Conservation (phyloP, 1,140 invertebrate genomes). For the Drosophila sturtevanti region DNA sequence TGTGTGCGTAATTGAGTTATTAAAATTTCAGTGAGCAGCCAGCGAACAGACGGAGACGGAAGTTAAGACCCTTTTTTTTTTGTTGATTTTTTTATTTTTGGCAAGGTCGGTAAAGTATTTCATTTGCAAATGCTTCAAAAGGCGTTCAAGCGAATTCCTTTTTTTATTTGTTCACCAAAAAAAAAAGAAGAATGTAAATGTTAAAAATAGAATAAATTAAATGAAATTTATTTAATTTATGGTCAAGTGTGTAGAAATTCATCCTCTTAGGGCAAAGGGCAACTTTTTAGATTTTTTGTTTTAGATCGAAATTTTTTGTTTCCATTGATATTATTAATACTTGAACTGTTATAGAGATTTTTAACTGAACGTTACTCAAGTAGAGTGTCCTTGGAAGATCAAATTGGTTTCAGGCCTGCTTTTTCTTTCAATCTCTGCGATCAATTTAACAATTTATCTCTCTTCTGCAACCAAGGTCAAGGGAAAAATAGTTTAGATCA, state of each 20-base stretch:
- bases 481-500: too few species aligned
- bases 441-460: too few species aligned
- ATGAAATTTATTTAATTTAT: constrained; percentile 61
- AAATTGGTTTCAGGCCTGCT: too few species aligned
- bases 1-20: constrained; percentile 81
- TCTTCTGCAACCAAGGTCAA: too few species aligned
- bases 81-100: not conserved
- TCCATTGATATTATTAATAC: too few species aligned
- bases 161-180: constrained; percentile 31
- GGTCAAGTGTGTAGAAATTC: constrained; percentile 48
- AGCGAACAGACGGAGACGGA: constrained; percentile 15
- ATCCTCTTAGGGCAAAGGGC: too few species aligned
- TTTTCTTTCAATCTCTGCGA: too few species aligned
- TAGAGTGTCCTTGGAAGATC: too few species aligned
- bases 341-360: too few species aligned
- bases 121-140: constrained; percentile 55
- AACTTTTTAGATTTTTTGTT: too few species aligned
- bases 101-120: constrained; percentile 29
- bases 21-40: constrained; percentile 71
- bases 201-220: constrained; percentile 15
- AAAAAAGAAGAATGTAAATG: constrained; percentile 2
- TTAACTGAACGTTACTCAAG: too few species aligned
- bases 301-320: too few species aligned
- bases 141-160: constrained; percentile 61
- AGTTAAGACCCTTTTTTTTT: constrained; percentile 28